Percentiles rank a stretch among this genome's conserved stretches.
Evolutionary conservation across 1,140 invertebrate genomes (phyloP).

Genomic region (Teleogryllus occipitalis): DNA sequence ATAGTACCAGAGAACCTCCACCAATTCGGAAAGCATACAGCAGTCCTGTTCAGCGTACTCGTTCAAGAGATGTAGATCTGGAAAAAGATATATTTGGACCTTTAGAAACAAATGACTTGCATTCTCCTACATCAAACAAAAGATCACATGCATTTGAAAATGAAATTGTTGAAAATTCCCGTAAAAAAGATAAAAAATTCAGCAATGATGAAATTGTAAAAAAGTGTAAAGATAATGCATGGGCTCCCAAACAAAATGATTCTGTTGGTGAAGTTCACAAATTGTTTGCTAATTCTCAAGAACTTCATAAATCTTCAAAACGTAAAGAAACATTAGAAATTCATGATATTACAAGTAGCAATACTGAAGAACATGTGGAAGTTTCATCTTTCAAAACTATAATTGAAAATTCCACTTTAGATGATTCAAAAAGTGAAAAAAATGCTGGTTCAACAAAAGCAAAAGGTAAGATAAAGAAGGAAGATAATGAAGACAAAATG

Average conservation of each 20-base stretch:
- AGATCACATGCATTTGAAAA: not conserved
- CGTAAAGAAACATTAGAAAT: too few relatives aligned
- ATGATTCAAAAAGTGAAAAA: too few relatives aligned
- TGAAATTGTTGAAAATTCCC: not conserved
- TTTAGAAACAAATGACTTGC: not conserved
- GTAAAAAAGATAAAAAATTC: not conserved
- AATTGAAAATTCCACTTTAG: too few relatives aligned
- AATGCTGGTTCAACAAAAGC: too few relatives aligned
- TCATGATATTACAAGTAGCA: too few relatives aligned
- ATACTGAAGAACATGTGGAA: too few relatives aligned
- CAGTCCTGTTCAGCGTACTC: slow-evolving; percentile 18
- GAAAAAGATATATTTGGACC: not conserved
- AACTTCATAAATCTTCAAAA: too few relatives aligned
- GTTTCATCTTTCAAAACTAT: too few relatives aligned
- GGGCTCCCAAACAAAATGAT: not conserved
- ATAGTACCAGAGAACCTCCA: slow-evolving; percentile 4
- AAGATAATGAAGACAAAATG: not conserved
- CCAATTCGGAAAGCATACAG: slow-evolving; percentile 20
- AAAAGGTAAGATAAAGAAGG: too few relatives aligned
- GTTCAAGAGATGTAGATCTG: slow-evolving; percentile 8
- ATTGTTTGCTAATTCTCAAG: too few relatives aligned
- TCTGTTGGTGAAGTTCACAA: too few relatives aligned
- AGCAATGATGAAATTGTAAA: not conserved
- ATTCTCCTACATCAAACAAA: not conserved
- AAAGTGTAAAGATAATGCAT: not conserved